Base-by-base conservation (phyloP, 2,797 vertebrate species). In the Falco novaeseelandiae region DNA sequence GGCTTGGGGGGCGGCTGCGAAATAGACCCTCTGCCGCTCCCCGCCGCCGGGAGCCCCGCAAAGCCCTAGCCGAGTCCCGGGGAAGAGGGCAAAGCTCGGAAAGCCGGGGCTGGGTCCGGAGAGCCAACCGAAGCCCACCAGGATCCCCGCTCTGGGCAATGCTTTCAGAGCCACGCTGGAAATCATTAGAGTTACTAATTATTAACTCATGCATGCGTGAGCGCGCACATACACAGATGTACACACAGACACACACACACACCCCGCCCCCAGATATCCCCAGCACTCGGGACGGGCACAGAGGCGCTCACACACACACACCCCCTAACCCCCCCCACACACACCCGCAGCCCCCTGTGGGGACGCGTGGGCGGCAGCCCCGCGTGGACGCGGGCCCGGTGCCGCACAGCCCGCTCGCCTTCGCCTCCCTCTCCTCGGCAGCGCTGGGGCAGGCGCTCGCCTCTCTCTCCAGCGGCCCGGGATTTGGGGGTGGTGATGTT, bases 131-230 rank as follows among this genome's bases (percentile, higher is more conserved):
- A 92, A 96, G 93, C 93, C 96, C 88, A 81, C 85, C 90, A 89
- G 71, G 81, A 91, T 73, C 93, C 89, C 84, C 30, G 95, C 94
- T 97, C 96, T 96, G 95, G 95, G 95, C 95, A 80, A 92, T 58
- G 82, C 88, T 95, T 93, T 78, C 90, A 94, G 84, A 83, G 85
- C 79, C 87, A 87, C 83, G 93, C 94, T 96, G 88, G 91, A 96
- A 96, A 94, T 96, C 83, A 96, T 96, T 96, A 94, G 93, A 93
- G 96, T 96, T 96, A 83, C 92, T 93, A 94, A 96, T 91, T 95
- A 97, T 93, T 95, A 97, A 97, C 96, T 94, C 87, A 90, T 97
- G 96, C 80, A 89, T 96, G 96, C 94, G 95, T 96, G 94, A 96
- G 94, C 85, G 91, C 91, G 27, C 94, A 87, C 93, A 80, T 72